Conservation (phyloP, 2,797 vertebrate species). For the Epinephelus malabaricus region DNA sequence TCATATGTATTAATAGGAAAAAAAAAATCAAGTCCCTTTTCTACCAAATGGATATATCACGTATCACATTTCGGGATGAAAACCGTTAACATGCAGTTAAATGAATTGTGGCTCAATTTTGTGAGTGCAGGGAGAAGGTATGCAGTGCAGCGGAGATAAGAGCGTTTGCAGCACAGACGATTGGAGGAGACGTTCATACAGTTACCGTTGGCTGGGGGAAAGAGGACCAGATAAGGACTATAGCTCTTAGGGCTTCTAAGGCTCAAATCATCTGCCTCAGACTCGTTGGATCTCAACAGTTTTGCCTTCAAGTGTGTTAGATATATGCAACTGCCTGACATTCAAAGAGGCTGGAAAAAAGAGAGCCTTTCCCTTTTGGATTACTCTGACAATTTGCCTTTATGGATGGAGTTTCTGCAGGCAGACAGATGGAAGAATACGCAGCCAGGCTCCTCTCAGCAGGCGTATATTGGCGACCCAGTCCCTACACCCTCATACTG, state of each 20-base stretch:
- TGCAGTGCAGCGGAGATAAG: conserved; percentile 70
- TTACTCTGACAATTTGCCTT: conserved; percentile 61
- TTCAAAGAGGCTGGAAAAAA: conserved; percentile 55
- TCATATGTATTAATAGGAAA: conserved; percentile 21
- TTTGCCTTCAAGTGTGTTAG: conserved; percentile 73
- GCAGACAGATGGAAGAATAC: conserved; percentile 73
- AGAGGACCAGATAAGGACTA: conserved; percentile 74
- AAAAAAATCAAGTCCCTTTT: conserved; percentile 47
- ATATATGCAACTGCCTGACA: conserved; percentile 61
- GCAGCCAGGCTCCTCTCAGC: conserved; percentile 72
- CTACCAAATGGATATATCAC: conserved; percentile 51
- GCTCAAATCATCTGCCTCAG: conserved; percentile 67
- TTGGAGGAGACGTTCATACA: conserved; percentile 61
- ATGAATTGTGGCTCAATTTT: conserved; percentile 71
- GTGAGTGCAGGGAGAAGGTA: conserved; percentile 56
- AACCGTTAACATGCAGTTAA: conserved; percentile 62
- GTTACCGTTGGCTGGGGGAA: conserved; percentile 57
- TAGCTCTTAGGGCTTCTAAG: conserved; percentile 71
- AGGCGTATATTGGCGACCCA: conserved; percentile 53
- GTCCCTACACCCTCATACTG: conserved; percentile 34
- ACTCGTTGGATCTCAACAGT: conserved; percentile 66
- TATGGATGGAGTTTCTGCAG: conserved; percentile 58
- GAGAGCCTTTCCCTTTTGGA: conserved; percentile 37
- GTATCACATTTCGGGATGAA: conserved; percentile 54
- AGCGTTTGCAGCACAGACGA: conserved; percentile 56